Conservation (phyloP, 2,113 vertebrate species). For the Odontesthes bonariensis region DNA sequence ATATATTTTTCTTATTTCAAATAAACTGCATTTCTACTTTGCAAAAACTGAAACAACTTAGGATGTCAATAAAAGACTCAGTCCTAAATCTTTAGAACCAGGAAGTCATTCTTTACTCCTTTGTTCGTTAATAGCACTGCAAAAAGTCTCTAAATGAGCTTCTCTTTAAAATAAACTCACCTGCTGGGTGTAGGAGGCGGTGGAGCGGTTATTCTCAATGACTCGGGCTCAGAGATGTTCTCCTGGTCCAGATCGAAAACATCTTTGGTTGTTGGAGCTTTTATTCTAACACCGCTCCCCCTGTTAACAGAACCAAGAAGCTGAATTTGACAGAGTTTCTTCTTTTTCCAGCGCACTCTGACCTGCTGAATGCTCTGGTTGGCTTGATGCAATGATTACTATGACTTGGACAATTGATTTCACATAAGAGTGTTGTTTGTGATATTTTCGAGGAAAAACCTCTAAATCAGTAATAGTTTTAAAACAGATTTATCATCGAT, state of each 20-base stretch:
- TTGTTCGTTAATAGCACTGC: not conserved
- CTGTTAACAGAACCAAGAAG: slow-evolving; percentile 59
- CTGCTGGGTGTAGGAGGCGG: slow-evolving; percentile 54
- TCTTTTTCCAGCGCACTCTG: not conserved
- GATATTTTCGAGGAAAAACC: too few species aligned
- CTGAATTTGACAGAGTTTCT: not conserved
- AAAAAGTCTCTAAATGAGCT: not conserved
- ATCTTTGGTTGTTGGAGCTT: slow-evolving; percentile 83
- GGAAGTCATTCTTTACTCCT: not conserved
- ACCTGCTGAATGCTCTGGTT: not conserved
- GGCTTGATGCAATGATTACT: too few species aligned
- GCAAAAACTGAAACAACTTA: not conserved
- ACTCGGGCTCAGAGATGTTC: slow-evolving; percentile 12
- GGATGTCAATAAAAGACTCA: not conserved
- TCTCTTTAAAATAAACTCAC: slow-evolving; percentile 63
- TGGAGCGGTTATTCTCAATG: slow-evolving; percentile 60
- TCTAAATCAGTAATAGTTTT: too few species aligned
- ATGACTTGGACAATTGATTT: too few species aligned
- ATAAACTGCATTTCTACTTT: not conserved
- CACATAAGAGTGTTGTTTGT: too few species aligned
- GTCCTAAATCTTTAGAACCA: not conserved
- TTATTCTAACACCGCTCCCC: slow-evolving; percentile 83
- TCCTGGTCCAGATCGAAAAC: slow-evolving; percentile 78
- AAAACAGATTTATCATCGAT: too few species aligned
- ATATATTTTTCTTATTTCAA: not conserved